These are phyloP conservation scores for Mus spicilegus DNA, from an alignment of 2,113 vertebrate genomes.

Conservation along the genomic window DNA sequence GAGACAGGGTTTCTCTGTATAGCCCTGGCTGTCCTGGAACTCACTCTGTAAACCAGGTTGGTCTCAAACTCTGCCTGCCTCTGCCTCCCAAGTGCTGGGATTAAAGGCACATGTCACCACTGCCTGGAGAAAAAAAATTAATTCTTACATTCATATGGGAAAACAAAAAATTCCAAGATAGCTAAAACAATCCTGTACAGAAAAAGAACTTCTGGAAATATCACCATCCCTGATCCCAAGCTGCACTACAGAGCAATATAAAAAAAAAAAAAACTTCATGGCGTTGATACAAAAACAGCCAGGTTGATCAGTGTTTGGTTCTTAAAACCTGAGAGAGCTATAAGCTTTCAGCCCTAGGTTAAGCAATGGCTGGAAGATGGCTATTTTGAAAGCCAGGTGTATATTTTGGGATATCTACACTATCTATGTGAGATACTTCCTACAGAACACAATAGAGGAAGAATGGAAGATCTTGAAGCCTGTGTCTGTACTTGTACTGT, in stretches of 20 bases:
- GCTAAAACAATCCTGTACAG: neutral
- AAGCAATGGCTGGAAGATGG: neutral
- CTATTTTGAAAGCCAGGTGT: neutral
- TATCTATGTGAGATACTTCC: neutral
- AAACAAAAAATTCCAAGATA: neutral
- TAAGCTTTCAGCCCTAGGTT: neutral
- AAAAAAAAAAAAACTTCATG: neutral
- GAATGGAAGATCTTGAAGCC: neutral
- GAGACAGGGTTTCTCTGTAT: too few relatives aligned
- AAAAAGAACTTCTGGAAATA: neutral
- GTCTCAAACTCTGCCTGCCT: too few relatives aligned
- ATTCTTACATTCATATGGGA: too few relatives aligned
- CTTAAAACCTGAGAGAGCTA: neutral
- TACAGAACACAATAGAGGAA: neutral
- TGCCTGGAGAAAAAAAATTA: too few relatives aligned
- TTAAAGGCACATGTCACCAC: too few relatives aligned
- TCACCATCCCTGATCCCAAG: neutral
- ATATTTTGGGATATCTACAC: too few relatives aligned
- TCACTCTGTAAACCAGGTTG: too few relatives aligned
- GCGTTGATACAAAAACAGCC: too few relatives aligned
- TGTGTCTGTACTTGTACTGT: neutral
- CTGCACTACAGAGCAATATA: neutral
- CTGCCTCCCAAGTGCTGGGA: too few relatives aligned
- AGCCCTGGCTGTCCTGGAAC: too few relatives aligned
- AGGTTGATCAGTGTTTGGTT: neutral